These are phyloP conservation scores for Zhengitettix transpicula DNA, from an alignment of 2,888 invertebrate genomes.

Conservation along the genomic window DNA sequence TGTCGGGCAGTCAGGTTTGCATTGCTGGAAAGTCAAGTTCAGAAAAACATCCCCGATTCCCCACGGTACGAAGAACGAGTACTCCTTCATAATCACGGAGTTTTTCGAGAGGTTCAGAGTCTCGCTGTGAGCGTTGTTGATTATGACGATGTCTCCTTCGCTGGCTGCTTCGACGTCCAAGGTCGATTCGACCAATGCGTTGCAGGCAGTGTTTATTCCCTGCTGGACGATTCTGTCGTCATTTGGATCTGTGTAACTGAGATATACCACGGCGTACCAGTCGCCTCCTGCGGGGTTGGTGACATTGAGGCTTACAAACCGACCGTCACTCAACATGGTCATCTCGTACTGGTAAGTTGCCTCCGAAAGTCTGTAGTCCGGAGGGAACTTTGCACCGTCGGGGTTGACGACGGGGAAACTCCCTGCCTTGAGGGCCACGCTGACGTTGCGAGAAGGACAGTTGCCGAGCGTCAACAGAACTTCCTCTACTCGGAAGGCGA, in stretches of 20 bases:
- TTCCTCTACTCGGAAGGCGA: constrained; percentile 23
- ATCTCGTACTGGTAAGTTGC: constrained; percentile 18
- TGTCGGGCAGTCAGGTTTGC: neutral
- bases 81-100: neutral
- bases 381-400: constrained; percentile 61
- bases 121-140: neutral
- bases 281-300: constrained; percentile 38
- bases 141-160: neutral
- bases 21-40: neutral
- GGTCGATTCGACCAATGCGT: constrained; percentile 7
- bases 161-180: neutral
- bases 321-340: constrained; percentile 19
- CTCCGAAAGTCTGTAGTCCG: constrained; percentile 28
- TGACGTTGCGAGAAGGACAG: constrained; percentile 17
- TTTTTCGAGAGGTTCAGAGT: neutral
- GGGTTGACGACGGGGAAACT: constrained; percentile 71
- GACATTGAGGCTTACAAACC: constrained; percentile 14
- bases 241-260: constrained; percentile 59
- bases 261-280: constrained; percentile 66
- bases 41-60: neutral
- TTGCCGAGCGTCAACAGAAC: constrained; percentile 10
- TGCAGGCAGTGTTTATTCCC: constrained; percentile 30
- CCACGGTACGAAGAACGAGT: neutral
- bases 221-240: constrained; percentile 54
- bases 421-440: constrained; percentile 49